phyloP scores from a whole-genome alignment of 2,888 invertebrate genomes.

The Phengaris arion region DNA sequence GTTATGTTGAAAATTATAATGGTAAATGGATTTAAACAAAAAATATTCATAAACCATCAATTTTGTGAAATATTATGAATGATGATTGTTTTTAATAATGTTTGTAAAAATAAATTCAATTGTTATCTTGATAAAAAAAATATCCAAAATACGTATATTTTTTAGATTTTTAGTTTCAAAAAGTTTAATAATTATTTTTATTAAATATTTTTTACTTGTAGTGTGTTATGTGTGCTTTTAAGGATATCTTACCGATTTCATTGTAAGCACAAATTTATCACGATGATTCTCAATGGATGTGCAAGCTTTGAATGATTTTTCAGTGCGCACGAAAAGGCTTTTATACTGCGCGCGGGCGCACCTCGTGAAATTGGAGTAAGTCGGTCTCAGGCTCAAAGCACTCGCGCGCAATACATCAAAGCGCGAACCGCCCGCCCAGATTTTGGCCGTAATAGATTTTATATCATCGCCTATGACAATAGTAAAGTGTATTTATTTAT shows the following conservation, averaged over 20 bases:
- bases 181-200: not conserved
- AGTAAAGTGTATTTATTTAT: not conserved
- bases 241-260: slow-evolving; percentile 70
- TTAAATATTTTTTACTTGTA: not conserved
- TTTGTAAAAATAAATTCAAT: too few species aligned
- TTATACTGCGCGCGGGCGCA: slow-evolving; percentile 63
- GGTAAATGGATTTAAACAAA: too few species aligned
- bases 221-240: slow-evolving; percentile 10
- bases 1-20: too few species aligned
- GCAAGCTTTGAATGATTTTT: slow-evolving; percentile 74
- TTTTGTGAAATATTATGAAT: too few species aligned
- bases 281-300: slow-evolving; percentile 67
- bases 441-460: slow-evolving; percentile 32
- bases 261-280: slow-evolving; percentile 50
- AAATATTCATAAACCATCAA: too few species aligned
- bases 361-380: slow-evolving; percentile 72
- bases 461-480: not conserved
- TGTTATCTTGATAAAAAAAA: too few species aligned
- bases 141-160: too few species aligned
- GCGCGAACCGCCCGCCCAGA: slow-evolving; percentile 51
- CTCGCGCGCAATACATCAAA: slow-evolving; percentile 45
- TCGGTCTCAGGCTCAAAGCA: slow-evolving; percentile 43
- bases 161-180: too few species aligned
- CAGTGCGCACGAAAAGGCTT: slow-evolving; percentile 65
- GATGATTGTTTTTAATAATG: too few species aligned